Base-by-base conservation (phyloP, 2,113 vertebrate genomes). In the Cromileptes altivelis region DNA sequence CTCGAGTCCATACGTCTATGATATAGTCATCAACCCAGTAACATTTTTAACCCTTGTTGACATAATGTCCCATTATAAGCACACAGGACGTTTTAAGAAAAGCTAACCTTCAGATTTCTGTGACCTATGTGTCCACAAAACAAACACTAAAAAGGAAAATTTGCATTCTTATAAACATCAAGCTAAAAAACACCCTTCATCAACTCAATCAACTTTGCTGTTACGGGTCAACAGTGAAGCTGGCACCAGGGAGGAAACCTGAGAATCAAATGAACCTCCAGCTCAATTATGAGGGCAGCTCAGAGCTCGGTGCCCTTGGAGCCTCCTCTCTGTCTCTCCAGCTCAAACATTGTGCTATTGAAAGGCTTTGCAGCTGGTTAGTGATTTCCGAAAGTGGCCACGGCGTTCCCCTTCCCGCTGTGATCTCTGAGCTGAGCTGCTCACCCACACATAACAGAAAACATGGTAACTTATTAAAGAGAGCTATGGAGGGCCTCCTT, bases 401-500 rank as follows among this genome's bases (percentile, higher is more conserved):
- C 78, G 15, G 62, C 61, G 81, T 86, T 86, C 73, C 75, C 78
- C 78, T 80, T 30, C 52, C 68, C 80, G 72, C 80, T 88, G 77
- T 90, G 88, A 91, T 89, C 85, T 86, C 49, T 91, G 78, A 87
- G 67, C 73, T 13, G 67, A 65, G 50, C 13, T 56, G 81, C 80
- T 91, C 80, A 82, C 78, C 64, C 85, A 67, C 90, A 88, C 84
- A 91, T 71, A 76, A 75, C 85, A 75, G 18, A 93, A 92, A 53
- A 87, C 85, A 88, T 50, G 27, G 93, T 95, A 84, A 96, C 93
- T 93, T 95, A 95, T 94, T 95, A 95, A 94, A 90, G 89, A 89
- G 65, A 71, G 53, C 87, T 55, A 74, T 47, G 78, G 84, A 85
- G 85, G 91, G 86, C 88, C 91, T 93, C 90, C 75, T 90, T 91